Evolutionary conservation across 1,140 invertebrate species (phyloP).

Genomic region (Anthonomus grandis): DNA sequence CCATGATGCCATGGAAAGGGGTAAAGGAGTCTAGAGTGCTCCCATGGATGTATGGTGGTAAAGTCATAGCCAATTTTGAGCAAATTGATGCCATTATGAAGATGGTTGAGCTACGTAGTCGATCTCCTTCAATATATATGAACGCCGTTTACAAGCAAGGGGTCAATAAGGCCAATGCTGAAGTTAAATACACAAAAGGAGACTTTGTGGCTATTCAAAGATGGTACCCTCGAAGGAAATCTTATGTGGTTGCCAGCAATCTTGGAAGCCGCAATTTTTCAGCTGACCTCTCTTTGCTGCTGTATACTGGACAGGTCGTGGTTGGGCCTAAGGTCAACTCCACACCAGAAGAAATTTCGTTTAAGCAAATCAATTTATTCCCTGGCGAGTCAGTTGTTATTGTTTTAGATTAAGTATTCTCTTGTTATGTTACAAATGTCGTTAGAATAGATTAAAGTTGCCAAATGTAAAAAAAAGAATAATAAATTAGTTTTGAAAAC

Average conservation of each 20-base stretch:
- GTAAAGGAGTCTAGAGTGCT: conserved; percentile 45
- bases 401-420: conserved; percentile 37
- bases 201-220: conserved; percentile 69
- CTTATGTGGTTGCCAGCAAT: conserved; percentile 70
- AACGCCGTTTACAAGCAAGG: conserved; percentile 63
- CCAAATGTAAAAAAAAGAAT: no score
- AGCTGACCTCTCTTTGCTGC: conserved; percentile 67
- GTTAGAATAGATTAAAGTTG: no score
- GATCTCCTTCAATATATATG: conserved; percentile 66
- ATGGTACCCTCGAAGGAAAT: conserved; percentile 71
- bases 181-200: conserved; percentile 59
- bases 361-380: conserved; percentile 57
- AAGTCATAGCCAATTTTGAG: conserved; percentile 48
- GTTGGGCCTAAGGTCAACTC: conserved; percentile 57
- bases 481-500: no score
- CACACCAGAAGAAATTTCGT: conserved; percentile 60
- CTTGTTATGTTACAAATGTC: no score
- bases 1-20: conserved; percentile 60
- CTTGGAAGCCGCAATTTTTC: conserved; percentile 57
- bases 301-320: conserved; percentile 71
- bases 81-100: conserved; percentile 53
- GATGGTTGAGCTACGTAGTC: conserved; percentile 56
- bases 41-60: conserved; percentile 59
- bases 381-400: conserved; percentile 48
- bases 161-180: conserved; percentile 59